Percentiles rank a stretch among this genome's conserved stretches.
These are phyloP conservation scores for Papilio demoleus DNA, from an alignment of 2,888 invertebrate genomes.

Conservation along the genomic window DNA sequence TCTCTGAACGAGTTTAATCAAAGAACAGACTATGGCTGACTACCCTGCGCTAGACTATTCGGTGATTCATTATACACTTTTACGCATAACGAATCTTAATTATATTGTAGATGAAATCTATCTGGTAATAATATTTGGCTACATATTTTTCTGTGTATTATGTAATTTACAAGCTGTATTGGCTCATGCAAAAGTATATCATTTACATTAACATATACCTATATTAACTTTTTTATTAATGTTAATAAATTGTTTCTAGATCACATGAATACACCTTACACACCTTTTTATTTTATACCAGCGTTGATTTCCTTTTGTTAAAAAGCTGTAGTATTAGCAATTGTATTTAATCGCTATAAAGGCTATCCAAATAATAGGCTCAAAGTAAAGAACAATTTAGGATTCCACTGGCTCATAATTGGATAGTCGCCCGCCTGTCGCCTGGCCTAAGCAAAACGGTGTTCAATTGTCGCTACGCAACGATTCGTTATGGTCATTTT, in stretches of 20 bases:
- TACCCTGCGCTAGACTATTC: too few species aligned
- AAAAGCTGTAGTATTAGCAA: neutral
- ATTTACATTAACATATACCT: neutral
- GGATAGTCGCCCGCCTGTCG: slow-evolving; percentile 64
- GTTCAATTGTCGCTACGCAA: slow-evolving; percentile 57
- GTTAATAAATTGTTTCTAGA: neutral
- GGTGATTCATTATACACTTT: too few species aligned
- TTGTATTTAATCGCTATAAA: slow-evolving; percentile 61
- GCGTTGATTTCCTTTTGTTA: slow-evolving; percentile 31
- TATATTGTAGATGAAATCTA: too few species aligned
- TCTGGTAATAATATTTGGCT: too few species aligned
- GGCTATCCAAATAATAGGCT: slow-evolving; percentile 54
- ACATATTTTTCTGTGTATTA: neutral
- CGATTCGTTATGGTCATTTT: slow-evolving; percentile 52
- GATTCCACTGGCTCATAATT: slow-evolving; percentile 59
- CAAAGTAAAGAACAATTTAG: slow-evolving; percentile 51
- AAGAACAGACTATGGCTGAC: too few species aligned
- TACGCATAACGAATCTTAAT: too few species aligned
- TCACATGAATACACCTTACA: slow-evolving; percentile 48
- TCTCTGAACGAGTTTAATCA: too few species aligned
- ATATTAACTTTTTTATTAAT: neutral
- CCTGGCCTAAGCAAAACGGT: slow-evolving; percentile 54
- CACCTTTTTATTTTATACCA: slow-evolving; percentile 50
- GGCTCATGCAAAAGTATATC: neutral
- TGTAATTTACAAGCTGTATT: neutral